Evolutionary conservation across 2,797 vertebrate genomes (phyloP).

Genomic region (Decapterus maruadsi): DNA sequence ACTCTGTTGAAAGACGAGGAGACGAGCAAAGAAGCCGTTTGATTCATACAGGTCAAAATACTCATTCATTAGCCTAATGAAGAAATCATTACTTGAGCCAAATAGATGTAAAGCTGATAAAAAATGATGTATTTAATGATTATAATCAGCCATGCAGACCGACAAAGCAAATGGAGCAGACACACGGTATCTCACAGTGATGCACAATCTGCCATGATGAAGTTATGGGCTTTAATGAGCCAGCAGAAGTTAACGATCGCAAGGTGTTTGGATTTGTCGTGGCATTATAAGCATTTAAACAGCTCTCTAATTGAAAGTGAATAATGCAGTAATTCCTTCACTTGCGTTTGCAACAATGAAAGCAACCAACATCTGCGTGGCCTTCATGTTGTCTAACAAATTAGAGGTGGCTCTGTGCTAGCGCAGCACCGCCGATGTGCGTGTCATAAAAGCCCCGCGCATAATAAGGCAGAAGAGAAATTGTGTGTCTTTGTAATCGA

Average conservation of each 20-base stretch:
- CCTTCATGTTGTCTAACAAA: slow-evolving; percentile 72
- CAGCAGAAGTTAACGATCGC: slow-evolving; percentile 41
- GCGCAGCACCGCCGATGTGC: slow-evolving; percentile 42
- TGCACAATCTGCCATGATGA: slow-evolving; percentile 40
- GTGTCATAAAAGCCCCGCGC: slow-evolving; percentile 52
- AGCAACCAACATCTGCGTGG: slow-evolving; percentile 60
- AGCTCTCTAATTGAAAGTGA: slow-evolving; percentile 74
- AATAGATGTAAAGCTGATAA: slow-evolving; percentile 37
- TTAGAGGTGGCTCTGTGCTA: slow-evolving; percentile 60
- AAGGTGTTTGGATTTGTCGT: slow-evolving; percentile 52
- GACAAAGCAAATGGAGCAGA: slow-evolving; percentile 35
- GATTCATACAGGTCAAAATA: slow-evolving; percentile 34
- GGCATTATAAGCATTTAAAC: slow-evolving; percentile 51
- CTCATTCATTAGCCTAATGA: slow-evolving; percentile 33
- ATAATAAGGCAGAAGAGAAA: slow-evolving; percentile 74
- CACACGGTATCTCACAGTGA: not conserved
- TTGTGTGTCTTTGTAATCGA: slow-evolving; percentile 75
- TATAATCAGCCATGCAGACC: slow-evolving; percentile 24
- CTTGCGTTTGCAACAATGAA: slow-evolving; percentile 65
- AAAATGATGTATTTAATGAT: slow-evolving; percentile 33
- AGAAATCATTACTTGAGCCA: slow-evolving; percentile 29
- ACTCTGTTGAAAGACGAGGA: slow-evolving; percentile 34
- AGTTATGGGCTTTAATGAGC: slow-evolving; percentile 56
- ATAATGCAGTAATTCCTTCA: slow-evolving; percentile 64
- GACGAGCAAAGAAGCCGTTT: slow-evolving; percentile 18